Evolutionary conservation across 2,888 invertebrate genomes (phyloP), one percentile per base, ranked within the genome.

Genomic region (Ophion ellenae): DNA sequence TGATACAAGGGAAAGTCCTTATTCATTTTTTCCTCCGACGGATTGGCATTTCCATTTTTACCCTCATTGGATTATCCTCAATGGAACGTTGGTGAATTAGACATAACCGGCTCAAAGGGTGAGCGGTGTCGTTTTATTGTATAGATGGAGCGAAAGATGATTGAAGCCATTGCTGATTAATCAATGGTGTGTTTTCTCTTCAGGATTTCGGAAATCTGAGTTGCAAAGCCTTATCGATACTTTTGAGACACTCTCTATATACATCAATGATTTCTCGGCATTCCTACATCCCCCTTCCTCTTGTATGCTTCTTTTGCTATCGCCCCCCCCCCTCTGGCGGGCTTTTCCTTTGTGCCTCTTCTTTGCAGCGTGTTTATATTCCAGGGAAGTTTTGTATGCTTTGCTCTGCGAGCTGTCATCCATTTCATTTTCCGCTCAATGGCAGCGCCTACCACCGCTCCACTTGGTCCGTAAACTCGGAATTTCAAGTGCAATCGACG

Each of bases 361-460:
- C 32, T 47, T 32, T 63, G 10, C 64, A 53, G n/a, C 11, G n/a
- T 53, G n/a, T 64, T 47, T 47, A n/a, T 64, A 32, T 64, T 47
- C 32, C 32, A 14, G 47, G 20, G 20, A 64, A 24, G 10, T 53
- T 66, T n/a, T 14, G 53, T 76, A 17, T 64, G 5, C 64, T 64
- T 11, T 53, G 10, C 64, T 64, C 14, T 53, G n/a, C 9, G 5
- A 47, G 64, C 47, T 53, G 47, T 64, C 53, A 47, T 64, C 47
- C 53, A 76, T 76, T 76, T 64, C 32, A 64, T 76, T 64, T 63
- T 24, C 20, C 11, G 20, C 24, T 47, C 20, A 14, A 24, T 47
- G 24, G 14, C 17, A 9, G 10, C 14, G 14, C 28, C 57, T 57
- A 11, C n/a, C 36, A 11, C 9, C 5, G 20, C 71, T 57, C n/a